Base-by-base conservation (phyloP, 2,888 invertebrate genomes). In the Amorpha juglandis region DNA sequence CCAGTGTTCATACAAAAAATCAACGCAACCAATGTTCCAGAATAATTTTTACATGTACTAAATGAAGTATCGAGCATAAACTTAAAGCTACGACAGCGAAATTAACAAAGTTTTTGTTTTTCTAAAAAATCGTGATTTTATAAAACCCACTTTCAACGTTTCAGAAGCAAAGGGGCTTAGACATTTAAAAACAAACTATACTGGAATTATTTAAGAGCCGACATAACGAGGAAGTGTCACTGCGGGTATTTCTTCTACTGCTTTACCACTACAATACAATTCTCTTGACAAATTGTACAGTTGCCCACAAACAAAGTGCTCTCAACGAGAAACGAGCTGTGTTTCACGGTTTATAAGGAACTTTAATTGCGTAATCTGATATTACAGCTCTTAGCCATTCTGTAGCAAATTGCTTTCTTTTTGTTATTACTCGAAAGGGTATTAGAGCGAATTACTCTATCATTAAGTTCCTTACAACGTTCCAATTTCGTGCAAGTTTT, bases 311-410 rank as follows among this genome's bases (percentile, higher is more conserved):
- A 81, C 82, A 83, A 83, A 84, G 80, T 80, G 79, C 77, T 82
- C 72, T 76, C 72, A 69, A 76, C 78, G 71, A 75, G 81, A 79
- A 71, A 78, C 74, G 70, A 74, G 71, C 72, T 69, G 70, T 75
- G 79, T 80, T 82, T 78, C 76, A 74, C 75, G 68, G 77, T 78
- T 79, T 77, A 76, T 77, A 80, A 72, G 74, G 72, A 79, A 80
- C 78, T 81, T 80, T 86, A 84, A 86, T 86, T 84, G 78, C 77
- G 76, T 83, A 83, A 84, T 84, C 80, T 79, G 81, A 85, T 78
- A 78, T 78, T 69, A 72, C 75, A 69, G 68, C 68, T 70, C 68
- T 69, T 70, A 72, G 69, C 71, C 77, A 73, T 79, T 78, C 66
- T 73, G 70, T 74, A 74, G 74, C 68, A 74, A 74, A 77, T 74